These are phyloP conservation scores for Cataglyphis altisquamis DNA, from an alignment of 2,888 invertebrate species.

Conservation along the genomic window DNA sequence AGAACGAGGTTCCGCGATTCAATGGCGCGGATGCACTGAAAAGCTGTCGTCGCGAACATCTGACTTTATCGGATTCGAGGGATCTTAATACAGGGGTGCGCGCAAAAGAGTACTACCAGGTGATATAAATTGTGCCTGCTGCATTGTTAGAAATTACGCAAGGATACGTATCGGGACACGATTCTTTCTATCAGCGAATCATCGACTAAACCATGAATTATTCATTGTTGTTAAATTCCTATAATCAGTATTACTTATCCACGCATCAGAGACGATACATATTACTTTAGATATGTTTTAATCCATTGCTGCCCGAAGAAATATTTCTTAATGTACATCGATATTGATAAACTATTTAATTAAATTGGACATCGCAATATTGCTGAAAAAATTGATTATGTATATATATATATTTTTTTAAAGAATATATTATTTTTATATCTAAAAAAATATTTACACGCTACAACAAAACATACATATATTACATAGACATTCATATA, in stretches of 20 bases:
- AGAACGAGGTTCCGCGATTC: slow-evolving; percentile 25
- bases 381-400: neutral
- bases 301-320: neutral
- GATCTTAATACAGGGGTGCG: slow-evolving; percentile 56
- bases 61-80: slow-evolving; percentile 63
- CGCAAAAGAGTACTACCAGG: slow-evolving; percentile 16
- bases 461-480: neutral
- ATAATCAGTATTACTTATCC: neutral
- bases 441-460: neutral
- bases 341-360: neutral
- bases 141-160: slow-evolving; percentile 57
- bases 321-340: neutral
- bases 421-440: neutral
- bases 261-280: neutral
- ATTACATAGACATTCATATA: neutral
- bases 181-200: slow-evolving; percentile 28
- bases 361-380: neutral
- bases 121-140: neutral
- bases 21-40: slow-evolving; percentile 46
- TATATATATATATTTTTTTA: neutral
- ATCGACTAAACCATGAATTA: slow-evolving; percentile 45
- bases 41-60: slow-evolving; percentile 37
- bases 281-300: neutral
- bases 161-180: slow-evolving; percentile 55
- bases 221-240: neutral